Base-by-base conservation (phyloP, 2,888 invertebrate genomes). In the Dendrolimus houi region DNA sequence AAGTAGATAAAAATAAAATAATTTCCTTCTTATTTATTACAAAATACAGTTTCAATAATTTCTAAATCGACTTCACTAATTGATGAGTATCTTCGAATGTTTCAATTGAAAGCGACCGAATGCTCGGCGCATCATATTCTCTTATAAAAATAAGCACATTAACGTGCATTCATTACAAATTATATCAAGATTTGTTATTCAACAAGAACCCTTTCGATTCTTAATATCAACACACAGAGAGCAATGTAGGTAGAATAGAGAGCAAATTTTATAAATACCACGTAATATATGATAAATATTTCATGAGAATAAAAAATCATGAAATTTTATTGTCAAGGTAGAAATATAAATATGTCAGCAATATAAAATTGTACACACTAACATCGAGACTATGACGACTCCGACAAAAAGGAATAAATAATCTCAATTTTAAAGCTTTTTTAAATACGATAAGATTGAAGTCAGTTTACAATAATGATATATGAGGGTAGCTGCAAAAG, bases 381-480 rank as follows among this genome's bases (percentile, higher is more conserved):
- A 64, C 29, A 69, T 59, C 67, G 69, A 72, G 65, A 72, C 70
- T 64, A 74, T 64, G 74, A 72, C 74, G 71, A 77, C 78, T 73
- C 79, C 79, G 77, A 81, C 81, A 74, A 75, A 69, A 81, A 79
- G 74, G 75, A 80, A 86, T 85, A 87, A 85, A 84, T 89, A 90
- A 90, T 90, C 89, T 90, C 89, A 87, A 86, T 79, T 81, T 89
- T 85, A 89, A 89, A 86, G 85, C 85, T 85, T 83, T 64, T 74
- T 77, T 70, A 79, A 85, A 85, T 83, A 85, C 79, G 73, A 79
- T 77, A 82, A 79, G 77, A 77, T 79, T 80, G 74, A 74, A 72
- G 75, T 72, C 68, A 64, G 67, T 63, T 65, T 66, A 62, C 64
- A 67, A 70, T 60, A 60, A 63, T 66, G 29, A 14, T 9, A 56